These are phyloP conservation scores for Ellobius talpinus DNA, from an alignment of 2,113 vertebrate species.

Conservation along the genomic window DNA sequence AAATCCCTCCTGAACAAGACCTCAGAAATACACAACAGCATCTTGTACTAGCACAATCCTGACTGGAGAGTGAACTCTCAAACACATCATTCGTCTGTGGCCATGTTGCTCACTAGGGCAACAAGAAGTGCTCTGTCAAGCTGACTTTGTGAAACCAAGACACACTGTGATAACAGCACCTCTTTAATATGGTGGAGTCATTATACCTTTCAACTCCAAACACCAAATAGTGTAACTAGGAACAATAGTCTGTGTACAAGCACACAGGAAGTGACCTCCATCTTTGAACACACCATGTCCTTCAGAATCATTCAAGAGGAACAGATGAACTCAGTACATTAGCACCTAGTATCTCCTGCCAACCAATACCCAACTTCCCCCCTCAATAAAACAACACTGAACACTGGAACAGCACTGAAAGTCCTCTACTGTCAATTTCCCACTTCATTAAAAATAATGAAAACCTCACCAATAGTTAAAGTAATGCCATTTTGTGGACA, in stretches of 20 bases:
- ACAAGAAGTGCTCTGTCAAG: not conserved
- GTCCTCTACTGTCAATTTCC: not conserved
- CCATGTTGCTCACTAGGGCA: not conserved
- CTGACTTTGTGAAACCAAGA: not conserved
- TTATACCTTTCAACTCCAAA: not conserved
- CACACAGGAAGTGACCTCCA: not conserved
- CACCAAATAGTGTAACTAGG: not conserved
- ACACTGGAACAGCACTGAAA: not conserved
- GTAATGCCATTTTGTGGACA: not conserved
- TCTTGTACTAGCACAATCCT: not conserved
- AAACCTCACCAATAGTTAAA: not conserved
- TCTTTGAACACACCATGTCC: not conserved
- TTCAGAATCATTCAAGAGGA: not conserved
- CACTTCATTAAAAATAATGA: constrained; percentile 25
- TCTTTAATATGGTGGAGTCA: not conserved
- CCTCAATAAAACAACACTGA: not conserved
- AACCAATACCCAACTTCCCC: not conserved
- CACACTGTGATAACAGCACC: not conserved
- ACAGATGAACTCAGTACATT: not conserved
- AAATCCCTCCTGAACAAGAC: not conserved
- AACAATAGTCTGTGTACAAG: not conserved
- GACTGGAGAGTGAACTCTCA: not conserved
- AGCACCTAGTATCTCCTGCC: not conserved
- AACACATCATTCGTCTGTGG: not conserved
- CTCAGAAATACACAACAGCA: not conserved